Base-by-base conservation (phyloP, 2,113 vertebrate genomes). In the Sarotherodon lohbergeri region DNA sequence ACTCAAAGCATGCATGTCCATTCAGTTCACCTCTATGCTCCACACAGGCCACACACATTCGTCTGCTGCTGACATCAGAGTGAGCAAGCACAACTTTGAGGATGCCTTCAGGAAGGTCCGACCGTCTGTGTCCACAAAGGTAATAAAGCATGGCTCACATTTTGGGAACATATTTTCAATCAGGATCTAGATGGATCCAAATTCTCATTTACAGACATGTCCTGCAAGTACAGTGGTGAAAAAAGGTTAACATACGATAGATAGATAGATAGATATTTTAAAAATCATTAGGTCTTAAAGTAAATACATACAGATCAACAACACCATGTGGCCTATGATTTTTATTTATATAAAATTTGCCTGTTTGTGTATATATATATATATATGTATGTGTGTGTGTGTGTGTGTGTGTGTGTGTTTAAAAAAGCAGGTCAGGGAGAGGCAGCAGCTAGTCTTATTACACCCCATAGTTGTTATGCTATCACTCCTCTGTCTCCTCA, bases 71-170 rank as follows among this genome's bases (percentile, higher is more conserved):
- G 94, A 96, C 88, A 97, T 99, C 91, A 96, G 90, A 86, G 95
- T 99, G 81, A 96, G 94, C 93, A 94, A 10, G 89, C 93, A 95
- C 82, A 97, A 99, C 90, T 99, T 99, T 80, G 97, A 99, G 88
- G 97, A 97, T 17, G 98, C 98, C 88, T 98, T 99, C 81, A 96
- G 88, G 92, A 99, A 98, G 95, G 97, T 98, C 46, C 97, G 96
- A 19, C 97, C 98, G 5, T 99, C 98, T 1, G 93, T 98, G 56
- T 98, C 97, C 48, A 97, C 96, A 96, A 97, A 98, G 97, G 98
- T 99, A 91, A 97, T 95, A 41, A 13, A 27, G 24, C 52, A 0
- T 0, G 1, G 46, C 32, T 63, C 61, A 41, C 36, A 43, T 22
- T 68, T 5, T 19, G 6, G 32, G 29, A 22, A 24, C 5, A 0